A percentile compares a stretch with the other conserved stretches of the same genome.
Evolutionary conservation across 92 coral and sea anemone genomes (phyloP).

Genomic region (Parazoanthus atlanticus): DNA sequence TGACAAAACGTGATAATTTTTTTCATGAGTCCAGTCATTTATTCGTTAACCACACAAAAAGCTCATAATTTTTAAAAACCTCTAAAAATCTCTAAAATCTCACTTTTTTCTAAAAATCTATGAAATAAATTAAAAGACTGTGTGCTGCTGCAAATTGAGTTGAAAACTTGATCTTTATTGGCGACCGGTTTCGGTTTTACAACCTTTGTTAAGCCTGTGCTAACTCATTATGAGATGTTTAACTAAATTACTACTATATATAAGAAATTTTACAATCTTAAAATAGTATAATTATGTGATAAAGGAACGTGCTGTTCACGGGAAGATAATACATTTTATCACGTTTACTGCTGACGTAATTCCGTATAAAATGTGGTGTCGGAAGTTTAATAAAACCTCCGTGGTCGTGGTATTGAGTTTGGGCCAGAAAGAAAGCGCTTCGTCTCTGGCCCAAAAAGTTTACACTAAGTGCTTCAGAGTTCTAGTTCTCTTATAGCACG

Average conservation of each 20-base stretch:
- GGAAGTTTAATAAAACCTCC: neutral
- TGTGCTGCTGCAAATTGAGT: neutral
- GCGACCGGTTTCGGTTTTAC: neutral
- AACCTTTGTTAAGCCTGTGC: neutral
- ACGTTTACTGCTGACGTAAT: too few species aligned
- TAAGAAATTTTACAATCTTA: conserved; percentile 3
- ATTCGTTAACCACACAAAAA: too few species aligned
- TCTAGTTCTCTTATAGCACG: too few species aligned
- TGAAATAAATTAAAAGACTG: neutral
- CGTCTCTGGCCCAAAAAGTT: neutral
- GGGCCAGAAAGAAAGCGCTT: conserved; percentile 7
- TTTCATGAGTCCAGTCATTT: too few species aligned
- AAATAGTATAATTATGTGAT: neutral
- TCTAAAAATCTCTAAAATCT: too few species aligned
- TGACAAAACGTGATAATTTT: too few species aligned
- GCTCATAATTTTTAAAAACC: too few species aligned
- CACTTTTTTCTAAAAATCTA: too few species aligned
- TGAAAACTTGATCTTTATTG: neutral
- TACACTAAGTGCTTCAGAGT: too few species aligned
- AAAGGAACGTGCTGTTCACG: neutral
- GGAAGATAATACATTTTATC: too few species aligned
- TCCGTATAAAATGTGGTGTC: too few species aligned
- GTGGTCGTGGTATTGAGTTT: neutral
- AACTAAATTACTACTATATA: neutral
- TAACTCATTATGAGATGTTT: neutral